Percentiles rank a stretch among this genome's conserved stretches.
Evolutionary conservation across 2,888 invertebrate genomes (phyloP).

Genomic region (Crocallis elinguaria): DNA sequence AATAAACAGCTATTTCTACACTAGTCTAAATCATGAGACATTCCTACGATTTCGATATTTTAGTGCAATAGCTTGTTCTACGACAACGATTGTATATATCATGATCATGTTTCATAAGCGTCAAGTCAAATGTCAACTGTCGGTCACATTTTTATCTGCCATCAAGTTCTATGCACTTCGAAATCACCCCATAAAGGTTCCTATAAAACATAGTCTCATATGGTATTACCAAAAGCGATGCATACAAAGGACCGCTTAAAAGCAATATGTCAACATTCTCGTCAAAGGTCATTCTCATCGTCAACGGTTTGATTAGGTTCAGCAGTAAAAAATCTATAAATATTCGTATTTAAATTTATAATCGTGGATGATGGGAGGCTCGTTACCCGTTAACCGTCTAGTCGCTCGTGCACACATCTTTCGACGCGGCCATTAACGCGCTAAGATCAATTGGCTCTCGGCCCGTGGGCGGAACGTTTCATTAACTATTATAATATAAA

Average conservation of each 20-base stretch:
- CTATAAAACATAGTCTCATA: slow-evolving; percentile 33
- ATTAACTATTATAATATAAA: slow-evolving; percentile 81
- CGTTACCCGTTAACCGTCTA: slow-evolving; percentile 51
- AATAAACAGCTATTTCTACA: slow-evolving; percentile 15
- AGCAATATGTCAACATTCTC: slow-evolving; percentile 41
- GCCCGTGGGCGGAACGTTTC: slow-evolving; percentile 78
- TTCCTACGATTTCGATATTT: slow-evolving; percentile 11
- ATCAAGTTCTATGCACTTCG: slow-evolving; percentile 15
- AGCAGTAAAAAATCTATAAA: slow-evolving; percentile 57
- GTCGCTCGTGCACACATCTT: slow-evolving; percentile 65
- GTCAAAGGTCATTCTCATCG: slow-evolving; percentile 35
- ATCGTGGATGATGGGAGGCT: slow-evolving; percentile 59
- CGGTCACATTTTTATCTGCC: slow-evolving; percentile 25
- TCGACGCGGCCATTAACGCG: slow-evolving; percentile 74
- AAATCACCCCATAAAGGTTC: slow-evolving; percentile 25
- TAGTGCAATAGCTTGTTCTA: slow-evolving; percentile 13
- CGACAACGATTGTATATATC: slow-evolving; percentile 9
- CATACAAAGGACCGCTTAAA: slow-evolving; percentile 32
- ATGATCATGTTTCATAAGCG: slow-evolving; percentile 28
- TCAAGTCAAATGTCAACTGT: slow-evolving; percentile 25
- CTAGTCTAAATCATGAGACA: slow-evolving; percentile 3
- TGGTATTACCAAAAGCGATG: slow-evolving; percentile 35
- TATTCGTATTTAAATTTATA: slow-evolving; percentile 62
- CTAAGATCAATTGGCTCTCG: slow-evolving; percentile 74
- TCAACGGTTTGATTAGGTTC: slow-evolving; percentile 53